phyloP scores from a whole-genome alignment of 2,113 vertebrate species.

The Trochalopteron elliotii region DNA sequence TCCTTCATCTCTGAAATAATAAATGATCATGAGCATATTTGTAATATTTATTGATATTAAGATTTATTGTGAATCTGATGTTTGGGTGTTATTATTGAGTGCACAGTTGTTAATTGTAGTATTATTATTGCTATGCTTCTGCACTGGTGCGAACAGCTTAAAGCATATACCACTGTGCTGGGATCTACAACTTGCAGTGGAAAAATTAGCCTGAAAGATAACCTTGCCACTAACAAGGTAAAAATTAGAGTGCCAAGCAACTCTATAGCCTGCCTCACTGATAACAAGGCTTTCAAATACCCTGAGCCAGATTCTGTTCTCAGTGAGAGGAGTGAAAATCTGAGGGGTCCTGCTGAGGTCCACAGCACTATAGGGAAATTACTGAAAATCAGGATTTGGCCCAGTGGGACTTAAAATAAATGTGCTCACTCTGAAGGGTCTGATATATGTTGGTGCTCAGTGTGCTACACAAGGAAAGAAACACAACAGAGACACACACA shows the following conservation, averaged over 20 bases:
- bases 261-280: background rate
- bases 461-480: background rate
- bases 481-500: slow-evolving; percentile 12
- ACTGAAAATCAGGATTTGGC: slow-evolving; percentile 38
- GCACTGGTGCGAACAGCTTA: background rate
- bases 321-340: background rate
- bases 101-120: background rate
- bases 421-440: background rate
- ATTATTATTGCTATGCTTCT: background rate
- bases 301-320: slow-evolving; percentile 28
- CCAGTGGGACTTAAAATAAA: background rate
- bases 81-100: background rate
- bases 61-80: background rate
- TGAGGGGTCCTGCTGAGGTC: slow-evolving; percentile 43
- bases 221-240: slow-evolving; percentile 61
- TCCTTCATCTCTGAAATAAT: background rate
- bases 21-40: background rate
- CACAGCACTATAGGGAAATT: slow-evolving; percentile 18
- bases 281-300: slow-evolving; percentile 47
- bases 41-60: background rate
- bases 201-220: slow-evolving; percentile 43
- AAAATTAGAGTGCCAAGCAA: slow-evolving; percentile 39
- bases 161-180: background rate
- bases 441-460: background rate
- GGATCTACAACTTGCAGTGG: background rate